Conservation (phyloP, 2,888 invertebrate species). For the Eupithecia abbreviata region DNA sequence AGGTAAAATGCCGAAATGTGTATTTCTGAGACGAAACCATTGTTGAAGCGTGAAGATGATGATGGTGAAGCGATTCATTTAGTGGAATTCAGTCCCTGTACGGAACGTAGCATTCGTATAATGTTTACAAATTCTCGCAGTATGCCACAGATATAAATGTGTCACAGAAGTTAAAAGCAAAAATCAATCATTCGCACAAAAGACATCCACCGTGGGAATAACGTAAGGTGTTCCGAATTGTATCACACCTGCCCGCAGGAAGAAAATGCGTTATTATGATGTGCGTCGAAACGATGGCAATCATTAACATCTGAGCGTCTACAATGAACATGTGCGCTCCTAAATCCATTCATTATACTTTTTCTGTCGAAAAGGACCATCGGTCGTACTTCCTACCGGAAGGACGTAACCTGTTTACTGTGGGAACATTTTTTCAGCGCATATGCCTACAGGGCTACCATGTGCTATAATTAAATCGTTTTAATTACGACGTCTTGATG, state of each 20-base stretch:
- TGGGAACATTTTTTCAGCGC: conserved; percentile 76
- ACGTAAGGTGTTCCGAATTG: conserved; percentile 65
- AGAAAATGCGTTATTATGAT: conserved; percentile 62
- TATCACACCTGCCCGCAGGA: conserved; percentile 64
- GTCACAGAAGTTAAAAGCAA: conserved; percentile 53
- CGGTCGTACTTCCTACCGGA: conserved; percentile 82
- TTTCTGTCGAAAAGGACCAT: conserved; percentile 71
- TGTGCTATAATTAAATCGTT: conserved; percentile 56
- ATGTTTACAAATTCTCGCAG: conserved; percentile 31
- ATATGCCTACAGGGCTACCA: conserved; percentile 63
- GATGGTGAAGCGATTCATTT: too few species aligned
- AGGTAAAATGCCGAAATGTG: too few species aligned
- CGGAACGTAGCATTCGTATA: conserved; percentile 33
- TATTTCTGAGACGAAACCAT: too few species aligned
- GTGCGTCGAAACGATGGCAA: conserved; percentile 67
- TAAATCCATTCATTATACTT: conserved; percentile 66
- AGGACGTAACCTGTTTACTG: conserved; percentile 78
- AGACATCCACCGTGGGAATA: conserved; percentile 67
- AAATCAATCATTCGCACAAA: conserved; percentile 57
- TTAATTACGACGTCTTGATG: conserved; percentile 47
- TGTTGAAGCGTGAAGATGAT: too few species aligned
- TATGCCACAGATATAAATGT: conserved; percentile 9
- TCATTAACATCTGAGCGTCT: conserved; percentile 56
- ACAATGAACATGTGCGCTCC: conserved; percentile 70
- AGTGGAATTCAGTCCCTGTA: neutral